These are phyloP conservation scores for Alentia gelatinosa DNA, from an alignment of 2,888 invertebrate genomes.

Conservation along the genomic window DNA sequence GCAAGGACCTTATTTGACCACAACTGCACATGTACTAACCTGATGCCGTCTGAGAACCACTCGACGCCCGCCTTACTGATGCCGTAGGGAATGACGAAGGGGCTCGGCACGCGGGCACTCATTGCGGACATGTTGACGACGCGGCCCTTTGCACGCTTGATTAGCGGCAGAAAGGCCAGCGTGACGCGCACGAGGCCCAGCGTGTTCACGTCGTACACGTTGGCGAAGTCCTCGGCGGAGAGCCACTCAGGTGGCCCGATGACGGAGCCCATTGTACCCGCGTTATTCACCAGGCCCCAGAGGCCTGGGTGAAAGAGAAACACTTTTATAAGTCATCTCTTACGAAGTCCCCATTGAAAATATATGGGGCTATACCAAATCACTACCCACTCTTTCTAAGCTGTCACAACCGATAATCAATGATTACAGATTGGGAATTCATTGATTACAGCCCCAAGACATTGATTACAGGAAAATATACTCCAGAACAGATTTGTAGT, in stretches of 20 bases:
- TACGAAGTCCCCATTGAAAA: too few relatives aligned
- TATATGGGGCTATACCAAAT: too few relatives aligned
- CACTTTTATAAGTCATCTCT: too few relatives aligned
- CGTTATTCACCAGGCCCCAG: conserved; percentile 77
- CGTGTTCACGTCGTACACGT: conserved; percentile 72
- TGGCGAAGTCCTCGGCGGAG: conserved; percentile 73
- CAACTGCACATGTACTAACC: conserved; percentile 67
- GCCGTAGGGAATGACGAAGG: conserved; percentile 67
- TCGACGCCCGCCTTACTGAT: conserved; percentile 74
- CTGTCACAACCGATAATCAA: too few relatives aligned
- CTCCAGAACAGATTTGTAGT: too few relatives aligned
- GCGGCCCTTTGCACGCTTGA: conserved; percentile 70
- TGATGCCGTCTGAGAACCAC: conserved; percentile 71
- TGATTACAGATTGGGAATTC: too few relatives aligned
- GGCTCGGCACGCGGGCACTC: conserved; percentile 67
- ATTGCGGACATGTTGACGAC: conserved; percentile 72
- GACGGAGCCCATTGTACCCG: conserved; percentile 69
- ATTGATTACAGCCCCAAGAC: too few relatives aligned
- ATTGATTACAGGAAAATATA: too few relatives aligned
- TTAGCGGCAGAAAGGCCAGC: conserved; percentile 70
- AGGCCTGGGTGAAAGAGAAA: conserved; percentile 68
- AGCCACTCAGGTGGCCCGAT: conserved; percentile 77
- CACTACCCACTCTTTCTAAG: too few relatives aligned
- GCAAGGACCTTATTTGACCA: too few relatives aligned
- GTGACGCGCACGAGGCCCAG: conserved; percentile 77